Conservation (phyloP, 2,797 vertebrate genomes). For the Meda fulgida region DNA sequence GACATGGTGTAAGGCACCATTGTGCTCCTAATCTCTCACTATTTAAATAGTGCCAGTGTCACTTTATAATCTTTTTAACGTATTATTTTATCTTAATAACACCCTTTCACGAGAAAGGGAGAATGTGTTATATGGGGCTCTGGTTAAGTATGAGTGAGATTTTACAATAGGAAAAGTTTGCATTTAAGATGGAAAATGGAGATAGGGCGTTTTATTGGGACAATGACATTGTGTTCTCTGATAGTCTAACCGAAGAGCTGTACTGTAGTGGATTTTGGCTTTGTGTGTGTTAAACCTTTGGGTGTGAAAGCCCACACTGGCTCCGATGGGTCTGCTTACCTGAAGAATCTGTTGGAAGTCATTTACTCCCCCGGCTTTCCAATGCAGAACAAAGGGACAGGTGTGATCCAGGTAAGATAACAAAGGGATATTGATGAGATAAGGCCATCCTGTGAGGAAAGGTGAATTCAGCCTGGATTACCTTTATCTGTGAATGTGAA, state of each 20-base stretch:
- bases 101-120: not conserved
- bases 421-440: conserved; percentile 38
- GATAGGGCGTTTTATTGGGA: conserved; percentile 28
- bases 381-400: conserved; percentile 43
- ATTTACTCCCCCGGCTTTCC: conserved; percentile 44
- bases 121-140: conserved; percentile 1
- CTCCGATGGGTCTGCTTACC: conserved; percentile 47
- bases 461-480: conserved; percentile 33
- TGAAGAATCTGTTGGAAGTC: conserved; percentile 34
- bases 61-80: conserved; percentile 46
- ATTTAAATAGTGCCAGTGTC: conserved; percentile 35
- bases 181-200: conserved; percentile 40
- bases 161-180: conserved; percentile 45
- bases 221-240: conserved; percentile 22
- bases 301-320: conserved; percentile 34
- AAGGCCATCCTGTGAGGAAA: conserved; percentile 32
- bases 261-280: conserved; percentile 25
- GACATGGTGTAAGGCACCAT: conserved; percentile 23
- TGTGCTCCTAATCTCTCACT: conserved; percentile 34
- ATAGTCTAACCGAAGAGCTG: conserved; percentile 24
- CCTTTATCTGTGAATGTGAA: conserved; percentile 22
- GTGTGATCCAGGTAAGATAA: conserved; percentile 46
- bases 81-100: conserved; percentile 41
- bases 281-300: conserved; percentile 26
- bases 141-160: conserved; percentile 17